These are phyloP conservation scores for Alcedo quadribrachys DNA, from an alignment of 2,797 vertebrate species.

Conservation along the genomic window DNA sequence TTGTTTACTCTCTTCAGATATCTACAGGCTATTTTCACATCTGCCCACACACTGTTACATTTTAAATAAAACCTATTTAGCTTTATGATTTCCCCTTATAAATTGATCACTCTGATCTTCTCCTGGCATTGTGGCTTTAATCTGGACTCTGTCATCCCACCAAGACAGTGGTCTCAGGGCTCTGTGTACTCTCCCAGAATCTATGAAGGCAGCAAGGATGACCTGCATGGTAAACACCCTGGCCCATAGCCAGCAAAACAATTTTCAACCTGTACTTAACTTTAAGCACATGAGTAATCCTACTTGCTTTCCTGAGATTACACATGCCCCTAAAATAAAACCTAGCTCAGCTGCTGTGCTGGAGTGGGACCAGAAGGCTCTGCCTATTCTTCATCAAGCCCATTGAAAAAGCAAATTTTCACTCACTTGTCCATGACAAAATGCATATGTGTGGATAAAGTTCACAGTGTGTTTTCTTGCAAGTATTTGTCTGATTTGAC, in stretches of 20 bases:
- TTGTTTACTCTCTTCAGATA: neutral
- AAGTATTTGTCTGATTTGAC: neutral
- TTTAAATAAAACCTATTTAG: neutral
- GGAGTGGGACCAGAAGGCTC: neutral
- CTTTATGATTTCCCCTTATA: neutral
- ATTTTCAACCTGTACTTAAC: slow-evolving; percentile 8
- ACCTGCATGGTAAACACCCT: neutral
- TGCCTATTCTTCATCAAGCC: neutral
- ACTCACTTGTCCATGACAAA: neutral
- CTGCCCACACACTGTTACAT: neutral
- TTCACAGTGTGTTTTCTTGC: neutral
- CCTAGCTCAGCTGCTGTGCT: neutral
- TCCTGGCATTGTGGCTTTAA: neutral
- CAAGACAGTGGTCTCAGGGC: rapidly evolving
- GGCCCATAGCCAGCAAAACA: neutral
- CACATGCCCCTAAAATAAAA: neutral
- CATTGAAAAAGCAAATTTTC: neutral
- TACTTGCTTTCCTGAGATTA: neutral
- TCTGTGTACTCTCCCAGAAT: neutral
- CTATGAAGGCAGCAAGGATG: neutral
- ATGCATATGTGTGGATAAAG: neutral
- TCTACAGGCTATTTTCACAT: neutral
- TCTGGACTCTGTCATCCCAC: neutral
- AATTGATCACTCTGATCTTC: neutral
- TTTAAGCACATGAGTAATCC: neutral